A percentile compares a stretch with the other conserved stretches of the same genome.
Evolutionary conservation across 1,140 invertebrate genomes (phyloP).

Genomic region (Centruroides vittatus): DNA sequence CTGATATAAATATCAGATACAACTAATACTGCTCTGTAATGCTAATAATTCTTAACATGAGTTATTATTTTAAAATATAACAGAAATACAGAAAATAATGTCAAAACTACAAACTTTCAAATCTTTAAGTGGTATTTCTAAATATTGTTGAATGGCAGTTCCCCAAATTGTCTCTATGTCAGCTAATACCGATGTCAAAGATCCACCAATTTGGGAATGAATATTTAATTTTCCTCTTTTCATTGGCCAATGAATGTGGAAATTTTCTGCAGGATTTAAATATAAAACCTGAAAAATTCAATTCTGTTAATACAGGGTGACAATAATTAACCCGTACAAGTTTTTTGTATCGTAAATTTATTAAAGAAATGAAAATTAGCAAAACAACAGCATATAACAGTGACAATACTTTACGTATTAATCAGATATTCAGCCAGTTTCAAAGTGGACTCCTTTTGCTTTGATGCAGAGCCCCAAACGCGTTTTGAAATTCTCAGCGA

Average conservation of each 20-base stretch:
- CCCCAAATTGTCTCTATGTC: conserved; percentile 81
- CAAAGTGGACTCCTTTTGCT: too few relatives aligned
- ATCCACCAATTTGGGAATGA: conserved; percentile 65
- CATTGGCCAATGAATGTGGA: conserved; percentile 80
- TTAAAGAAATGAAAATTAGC: too few relatives aligned
- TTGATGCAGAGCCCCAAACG: too few relatives aligned
- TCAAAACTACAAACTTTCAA: conserved; percentile 38
- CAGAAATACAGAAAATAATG: neutral
- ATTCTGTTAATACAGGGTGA: too few relatives aligned
- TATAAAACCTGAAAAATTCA: conserved; percentile 41
- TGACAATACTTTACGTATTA: too few relatives aligned
- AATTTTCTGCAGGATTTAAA: conserved; percentile 52
- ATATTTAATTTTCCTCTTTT: conserved; percentile 62
- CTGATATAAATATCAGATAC: conserved; percentile 84
- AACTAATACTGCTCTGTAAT: conserved; percentile 68
- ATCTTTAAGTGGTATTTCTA: conserved; percentile 59
- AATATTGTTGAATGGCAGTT: conserved; percentile 53
- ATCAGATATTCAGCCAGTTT: too few relatives aligned
- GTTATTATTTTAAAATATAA: neutral
- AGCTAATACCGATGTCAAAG: conserved; percentile 60
- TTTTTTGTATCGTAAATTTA: too few relatives aligned
- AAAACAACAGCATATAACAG: too few relatives aligned
- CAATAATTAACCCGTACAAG: too few relatives aligned
- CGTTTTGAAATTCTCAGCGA: too few relatives aligned
- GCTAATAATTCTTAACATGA: neutral